Evolutionary conservation across 2,113 vertebrate species (phyloP), one percentile per base, ranked within the genome.

Genomic region (Euleptes europaea): DNA sequence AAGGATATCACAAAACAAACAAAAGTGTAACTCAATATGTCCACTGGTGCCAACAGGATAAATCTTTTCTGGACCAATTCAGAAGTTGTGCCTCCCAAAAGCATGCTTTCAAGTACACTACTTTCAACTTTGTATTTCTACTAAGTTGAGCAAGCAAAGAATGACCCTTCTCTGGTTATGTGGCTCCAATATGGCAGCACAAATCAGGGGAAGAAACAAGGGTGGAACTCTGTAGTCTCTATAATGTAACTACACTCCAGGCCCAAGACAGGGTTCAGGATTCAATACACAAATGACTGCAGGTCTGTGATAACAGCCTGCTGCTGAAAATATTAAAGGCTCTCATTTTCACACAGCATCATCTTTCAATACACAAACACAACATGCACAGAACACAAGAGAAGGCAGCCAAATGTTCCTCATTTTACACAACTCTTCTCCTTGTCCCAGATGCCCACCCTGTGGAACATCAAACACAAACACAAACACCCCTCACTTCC

Each of bases 261-360:
- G 83, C 69, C 72, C 23, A 69, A 65, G 47, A 19, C 21, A 9
- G 23, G 42, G 82, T 90, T 82, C 81, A 33, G 84, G 49, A 85
- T 69, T 63, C 90, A 75, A 87, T 75, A 69, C n/a, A 89, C 82
- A 42, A 31, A 80, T 80, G 91, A 77, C 44, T 47, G 9, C 51
- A 71, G 51, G 57, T 84, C 78, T 88, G 89, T 4, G 82, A 91
- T 85, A 90, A 90, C 84, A 87, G 84, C 90, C 91, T 92, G 86
- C 40, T 88, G 89, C 80, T 67, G 57, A 78, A 88, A 74, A 78
- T 80, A 63, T 89, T 82, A 77, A 80, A 90, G 89, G 88, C 74
- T 0, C 80, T 57, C 88, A 89, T 86, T 92, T 84, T 86, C 82
- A 85, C 82, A 84, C 69, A 86, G 31, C 40, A 79, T 42, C 77